Percentiles rank a stretch among this genome's conserved stretches.
These are phyloP conservation scores for Schizopygopsis pylzovi DNA, from an alignment of 2,797 vertebrate genomes.

Conservation along the genomic window DNA sequence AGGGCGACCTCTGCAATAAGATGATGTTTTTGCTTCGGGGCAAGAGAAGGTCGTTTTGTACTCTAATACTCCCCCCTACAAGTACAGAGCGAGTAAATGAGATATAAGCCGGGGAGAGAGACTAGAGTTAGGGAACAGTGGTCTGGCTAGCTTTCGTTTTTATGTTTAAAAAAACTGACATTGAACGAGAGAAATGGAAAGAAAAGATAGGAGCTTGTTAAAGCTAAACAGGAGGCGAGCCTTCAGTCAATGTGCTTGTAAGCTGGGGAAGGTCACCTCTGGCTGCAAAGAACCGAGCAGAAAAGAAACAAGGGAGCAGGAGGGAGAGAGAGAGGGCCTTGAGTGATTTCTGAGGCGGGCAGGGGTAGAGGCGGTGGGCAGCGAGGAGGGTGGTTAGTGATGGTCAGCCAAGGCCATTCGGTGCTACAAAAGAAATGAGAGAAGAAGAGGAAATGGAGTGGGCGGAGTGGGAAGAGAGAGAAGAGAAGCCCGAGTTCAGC, in stretches of 20 bases:
- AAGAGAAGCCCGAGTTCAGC: slow-evolving; percentile 57
- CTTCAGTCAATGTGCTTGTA: slow-evolving; percentile 38
- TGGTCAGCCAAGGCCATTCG: slow-evolving; percentile 65
- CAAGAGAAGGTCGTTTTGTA: slow-evolving; percentile 79
- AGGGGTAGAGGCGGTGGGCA: slow-evolving; percentile 36
- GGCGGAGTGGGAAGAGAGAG: slow-evolving; percentile 48
- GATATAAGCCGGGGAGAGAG: slow-evolving; percentile 70
- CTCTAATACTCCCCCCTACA: slow-evolving; percentile 67
- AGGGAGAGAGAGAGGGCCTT: slow-evolving; percentile 40
- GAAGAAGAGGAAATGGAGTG: slow-evolving; percentile 42
- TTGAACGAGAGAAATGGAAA: slow-evolving; percentile 7
- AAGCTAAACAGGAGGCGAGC: slow-evolving; percentile 56
- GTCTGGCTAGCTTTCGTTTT: slow-evolving; percentile 60
- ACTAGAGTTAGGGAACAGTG: slow-evolving; percentile 60
- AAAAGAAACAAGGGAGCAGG: slow-evolving; percentile 23
- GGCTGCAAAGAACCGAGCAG: slow-evolving; percentile 33
- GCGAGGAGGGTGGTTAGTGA: slow-evolving; percentile 51
- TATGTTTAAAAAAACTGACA: slow-evolving; percentile 30
- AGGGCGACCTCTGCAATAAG: slow-evolving; percentile 79
- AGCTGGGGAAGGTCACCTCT: slow-evolving; percentile 62
- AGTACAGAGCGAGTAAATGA: slow-evolving; percentile 77
- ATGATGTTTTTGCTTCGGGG: slow-evolving; percentile 80
- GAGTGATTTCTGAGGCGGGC: slow-evolving; percentile 41
- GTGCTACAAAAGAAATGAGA: slow-evolving; percentile 61
- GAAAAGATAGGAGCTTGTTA: slow-evolving; percentile 55